Evolutionary conservation across 1,140 invertebrate genomes (phyloP).

Genomic region (Drosophila baimaii): DNA sequence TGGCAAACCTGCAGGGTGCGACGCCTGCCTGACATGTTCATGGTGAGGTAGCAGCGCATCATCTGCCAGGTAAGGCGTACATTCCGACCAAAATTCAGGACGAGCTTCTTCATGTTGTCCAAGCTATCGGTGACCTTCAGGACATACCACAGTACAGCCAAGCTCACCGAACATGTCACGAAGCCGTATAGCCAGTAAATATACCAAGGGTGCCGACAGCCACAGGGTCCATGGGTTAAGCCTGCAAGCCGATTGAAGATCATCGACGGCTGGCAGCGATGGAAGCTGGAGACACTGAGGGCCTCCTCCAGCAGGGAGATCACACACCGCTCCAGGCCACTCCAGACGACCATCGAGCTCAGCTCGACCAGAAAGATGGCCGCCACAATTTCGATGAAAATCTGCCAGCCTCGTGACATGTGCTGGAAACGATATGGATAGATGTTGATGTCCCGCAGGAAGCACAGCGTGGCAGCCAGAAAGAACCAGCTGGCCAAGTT

Average conservation of each 20-base stretch:
- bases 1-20: conserved; percentile 34
- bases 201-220: background rate
- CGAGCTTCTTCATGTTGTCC: background rate
- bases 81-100: background rate
- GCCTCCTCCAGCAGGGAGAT: conserved; percentile 18
- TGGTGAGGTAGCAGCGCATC: conserved; percentile 17
- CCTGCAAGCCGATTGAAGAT: background rate
- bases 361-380: conserved; percentile 48
- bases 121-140: conserved; percentile 46
- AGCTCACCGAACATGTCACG: conserved; percentile 19
- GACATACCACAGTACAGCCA: conserved; percentile 38
- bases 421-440: conserved; percentile 53
- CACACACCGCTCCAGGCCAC: conserved; percentile 43
- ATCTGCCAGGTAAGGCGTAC: background rate
- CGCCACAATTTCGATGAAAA: conserved; percentile 43
- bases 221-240: background rate
- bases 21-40: conserved; percentile 17
- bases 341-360: conserved; percentile 56
- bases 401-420: conserved; percentile 36
- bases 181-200: conserved; percentile 45
- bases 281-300: background rate
- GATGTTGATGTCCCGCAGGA: conserved; percentile 44
- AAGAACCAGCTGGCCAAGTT: conserved; percentile 56
- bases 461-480: conserved; percentile 37
- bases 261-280: background rate